Percentiles rank a stretch among this genome's conserved stretches.
Conservation (phyloP, 1,140 invertebrate species). For the Bicyclus anynana region DNA sequence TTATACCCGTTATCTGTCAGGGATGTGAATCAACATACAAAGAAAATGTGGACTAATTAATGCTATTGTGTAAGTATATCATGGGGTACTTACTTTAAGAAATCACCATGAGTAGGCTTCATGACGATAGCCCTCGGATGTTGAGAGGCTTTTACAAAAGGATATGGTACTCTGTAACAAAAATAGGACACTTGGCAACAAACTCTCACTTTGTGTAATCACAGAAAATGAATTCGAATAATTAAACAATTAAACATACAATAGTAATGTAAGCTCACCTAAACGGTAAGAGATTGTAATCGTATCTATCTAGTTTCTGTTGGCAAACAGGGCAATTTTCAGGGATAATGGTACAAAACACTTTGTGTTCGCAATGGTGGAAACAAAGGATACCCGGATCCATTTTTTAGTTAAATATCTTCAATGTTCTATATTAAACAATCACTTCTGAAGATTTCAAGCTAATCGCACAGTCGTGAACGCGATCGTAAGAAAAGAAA, state of each 20-base stretch:
- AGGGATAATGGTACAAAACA: slow-evolving; percentile 86
- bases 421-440: slow-evolving; percentile 45
- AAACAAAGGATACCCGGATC: slow-evolving; percentile 90
- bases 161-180: slow-evolving; percentile 84
- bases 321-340: slow-evolving; percentile 84
- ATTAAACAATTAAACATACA: not conserved
- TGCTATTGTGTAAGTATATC: not conserved
- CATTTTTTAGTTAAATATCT: slow-evolving; percentile 51
- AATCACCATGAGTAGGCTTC: slow-evolving; percentile 88
- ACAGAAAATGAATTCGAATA: not conserved
- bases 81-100: slow-evolving; percentile 83
- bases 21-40: slow-evolving; percentile 39
- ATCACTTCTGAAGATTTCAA: slow-evolving; percentile 8
- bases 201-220: slow-evolving; percentile 20
- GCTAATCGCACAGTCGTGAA: not conserved
- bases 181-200: slow-evolving; percentile 51
- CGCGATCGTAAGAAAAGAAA: slow-evolving; percentile 3
- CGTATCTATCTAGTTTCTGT: slow-evolving; percentile 77
- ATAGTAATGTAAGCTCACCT: slow-evolving; percentile 70
- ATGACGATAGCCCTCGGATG: slow-evolving; percentile 86
- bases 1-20: slow-evolving; percentile 19
- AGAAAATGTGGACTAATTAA: slow-evolving; percentile 14
- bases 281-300: slow-evolving; percentile 84
- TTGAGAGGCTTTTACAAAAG: slow-evolving; percentile 85
- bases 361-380: slow-evolving; percentile 88